Evolutionary conservation across 2,113 vertebrate genomes (phyloP).

Genomic region (Otolemur garnettii): DNA sequence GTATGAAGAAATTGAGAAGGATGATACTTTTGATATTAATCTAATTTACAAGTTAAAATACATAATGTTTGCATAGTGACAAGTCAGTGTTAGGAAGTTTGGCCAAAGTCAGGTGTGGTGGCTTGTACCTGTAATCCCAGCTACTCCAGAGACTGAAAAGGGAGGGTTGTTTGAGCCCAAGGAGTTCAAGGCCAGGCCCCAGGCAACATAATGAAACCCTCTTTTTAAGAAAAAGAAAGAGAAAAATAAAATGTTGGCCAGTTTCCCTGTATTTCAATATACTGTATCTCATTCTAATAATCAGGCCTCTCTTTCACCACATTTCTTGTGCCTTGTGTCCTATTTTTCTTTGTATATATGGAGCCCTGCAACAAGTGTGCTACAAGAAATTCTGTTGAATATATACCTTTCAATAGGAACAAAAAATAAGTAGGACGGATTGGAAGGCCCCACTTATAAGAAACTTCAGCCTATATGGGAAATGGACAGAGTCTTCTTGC

Average conservation of each 20-base stretch:
- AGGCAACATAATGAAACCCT: too few relatives aligned
- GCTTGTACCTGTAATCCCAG: too few relatives aligned
- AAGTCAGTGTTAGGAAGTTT: background rate
- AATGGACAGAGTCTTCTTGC: background rate
- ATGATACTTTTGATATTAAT: background rate
- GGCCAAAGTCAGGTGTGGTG: background rate
- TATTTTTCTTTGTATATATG: background rate
- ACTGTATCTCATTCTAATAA: background rate
- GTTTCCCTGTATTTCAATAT: background rate
- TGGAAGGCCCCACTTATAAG: background rate
- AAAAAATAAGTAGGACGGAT: background rate
- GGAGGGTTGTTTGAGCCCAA: too few relatives aligned
- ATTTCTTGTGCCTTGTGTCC: background rate
- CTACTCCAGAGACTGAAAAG: too few relatives aligned
- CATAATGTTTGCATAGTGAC: too few relatives aligned
- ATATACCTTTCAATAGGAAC: background rate
- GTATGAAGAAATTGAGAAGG: background rate
- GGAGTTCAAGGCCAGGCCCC: too few relatives aligned
- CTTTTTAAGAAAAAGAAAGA: too few relatives aligned
- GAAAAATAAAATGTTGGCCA: background rate
- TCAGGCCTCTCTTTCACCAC: background rate
- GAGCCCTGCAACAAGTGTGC: background rate
- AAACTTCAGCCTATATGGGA: background rate
- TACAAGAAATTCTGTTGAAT: background rate
- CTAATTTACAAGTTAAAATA: background rate